Evolutionary conservation across 1,140 invertebrate genomes (phyloP), one percentile per base, ranked within the genome.

Genomic region (Nasonia longicornis): DNA sequence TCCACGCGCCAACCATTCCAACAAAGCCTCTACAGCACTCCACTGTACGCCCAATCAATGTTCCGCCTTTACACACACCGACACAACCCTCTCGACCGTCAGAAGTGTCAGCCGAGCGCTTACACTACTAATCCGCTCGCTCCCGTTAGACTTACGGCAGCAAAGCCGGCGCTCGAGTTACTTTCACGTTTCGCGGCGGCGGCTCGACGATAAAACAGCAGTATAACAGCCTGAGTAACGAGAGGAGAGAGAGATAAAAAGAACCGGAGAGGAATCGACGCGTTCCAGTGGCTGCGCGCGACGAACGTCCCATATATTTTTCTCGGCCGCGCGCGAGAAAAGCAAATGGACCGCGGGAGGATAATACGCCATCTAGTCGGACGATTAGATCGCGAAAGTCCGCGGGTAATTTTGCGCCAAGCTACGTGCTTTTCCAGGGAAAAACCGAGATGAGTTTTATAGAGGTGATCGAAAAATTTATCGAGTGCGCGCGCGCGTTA

Each of bases 311-410:
- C 29, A 35, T 70, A 70, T 35, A 70, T 70, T 70, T 70, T 70
- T 70, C 12, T 26, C 29, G 31, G 11, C 14, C 45, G 14, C 52
- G 52, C 52, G 20, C 20, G 16, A n/a, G 20, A 58, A 16, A n/a
- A 31, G 16, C 31, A 35, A 71, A 42, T 71, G 35, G 69, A 71
- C 35, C 20, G 35, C 20, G 16, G 52, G 52, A 58, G 20, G 52
- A 58, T 58, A 58, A 58, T 58, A 58, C 52, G 16, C 20, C 20
- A 7, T 20, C 16, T 35, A 58, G 2, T 1, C 20, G 35, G 69
- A 42, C 69, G 69, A 71, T 71, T 71, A 71, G 35, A 71, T 71
- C 69, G 69, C 35, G 69, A 71, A 71, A 71, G 69, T 71, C 69
- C 16, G 11, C 58, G 31, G 31, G 31, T 6, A 35, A 67, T 3